A percentile compares a stretch with the other conserved stretches of the same genome.
phyloP scores from a whole-genome alignment of 2,888 invertebrate genomes.

The Zhuqinia jingwanae region DNA sequence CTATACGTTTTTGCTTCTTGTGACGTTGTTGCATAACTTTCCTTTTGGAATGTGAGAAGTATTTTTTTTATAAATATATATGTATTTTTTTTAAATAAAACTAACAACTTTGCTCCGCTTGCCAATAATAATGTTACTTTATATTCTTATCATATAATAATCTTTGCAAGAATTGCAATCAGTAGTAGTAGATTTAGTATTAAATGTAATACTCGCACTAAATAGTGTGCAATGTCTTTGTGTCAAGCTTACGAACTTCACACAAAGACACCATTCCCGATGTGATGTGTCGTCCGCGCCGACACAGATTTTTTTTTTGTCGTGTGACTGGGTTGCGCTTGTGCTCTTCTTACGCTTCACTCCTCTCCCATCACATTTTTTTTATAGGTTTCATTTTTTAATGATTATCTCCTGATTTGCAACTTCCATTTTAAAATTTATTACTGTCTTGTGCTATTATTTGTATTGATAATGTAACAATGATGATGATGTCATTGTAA shows the following conservation, averaged over 20 bases:
- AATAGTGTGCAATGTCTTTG: slow-evolving; percentile 64
- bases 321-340: slow-evolving; percentile 18
- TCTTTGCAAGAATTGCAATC: neutral
- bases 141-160: slow-evolving; percentile 2
- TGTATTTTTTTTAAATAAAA: slow-evolving; percentile 17
- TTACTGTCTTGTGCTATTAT: too few species aligned
- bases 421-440: slow-evolving; percentile 32
- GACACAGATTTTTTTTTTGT: slow-evolving; percentile 33
- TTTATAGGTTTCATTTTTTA: too few species aligned
- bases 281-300: neutral
- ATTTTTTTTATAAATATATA: too few species aligned
- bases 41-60: slow-evolving; percentile 68
- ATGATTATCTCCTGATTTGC: neutral
- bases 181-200: slow-evolving; percentile 8
- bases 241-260: slow-evolving; percentile 73
- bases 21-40: slow-evolving; percentile 67
- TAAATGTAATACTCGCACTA: neutral
- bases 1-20: neutral
- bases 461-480: too few species aligned
- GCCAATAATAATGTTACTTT: neutral
- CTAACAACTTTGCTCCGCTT: slow-evolving; percentile 39
- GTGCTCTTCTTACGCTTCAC: neutral
- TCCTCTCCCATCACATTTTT: neutral
- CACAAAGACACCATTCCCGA: slow-evolving; percentile 65
- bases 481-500: too few species aligned